These are phyloP conservation scores for Allolobophora icterica DNA, from an alignment of 2,888 invertebrate genomes.

Conservation along the genomic window DNA sequence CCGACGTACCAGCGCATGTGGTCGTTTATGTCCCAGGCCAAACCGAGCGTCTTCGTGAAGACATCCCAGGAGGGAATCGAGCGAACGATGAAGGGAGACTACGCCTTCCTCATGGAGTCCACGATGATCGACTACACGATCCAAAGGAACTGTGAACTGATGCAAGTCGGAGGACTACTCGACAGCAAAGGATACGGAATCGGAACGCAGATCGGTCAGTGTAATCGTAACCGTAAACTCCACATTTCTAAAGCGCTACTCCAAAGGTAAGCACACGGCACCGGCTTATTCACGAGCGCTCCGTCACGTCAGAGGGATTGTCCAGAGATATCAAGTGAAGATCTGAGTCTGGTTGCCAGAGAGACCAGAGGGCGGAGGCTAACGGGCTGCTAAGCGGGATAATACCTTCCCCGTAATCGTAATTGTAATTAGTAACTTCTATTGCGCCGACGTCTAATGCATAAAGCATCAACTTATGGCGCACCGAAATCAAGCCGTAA, in stretches of 20 bases:
- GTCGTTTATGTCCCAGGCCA: conserved; percentile 86
- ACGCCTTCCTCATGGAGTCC: conserved; percentile 68
- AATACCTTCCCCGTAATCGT: no score
- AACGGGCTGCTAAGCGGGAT: no score
- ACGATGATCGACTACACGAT: conserved; percentile 67
- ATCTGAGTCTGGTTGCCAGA: no score
- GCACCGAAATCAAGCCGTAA: no score
- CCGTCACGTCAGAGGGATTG: no score
- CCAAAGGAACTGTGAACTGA: conserved; percentile 77
- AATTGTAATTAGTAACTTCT: no score
- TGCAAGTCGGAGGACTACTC: conserved; percentile 86
- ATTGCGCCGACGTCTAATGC: no score
- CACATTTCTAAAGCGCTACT: background rate
- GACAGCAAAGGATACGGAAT: conserved; percentile 96
- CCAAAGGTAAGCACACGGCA: no score
- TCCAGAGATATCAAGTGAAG: no score
- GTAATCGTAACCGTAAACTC: background rate
- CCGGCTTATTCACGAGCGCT: no score
- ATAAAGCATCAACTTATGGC: no score
- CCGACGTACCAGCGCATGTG: conserved; percentile 93
- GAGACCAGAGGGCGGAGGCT: no score
- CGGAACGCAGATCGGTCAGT: conserved; percentile 77
- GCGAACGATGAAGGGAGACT: conserved; percentile 61
- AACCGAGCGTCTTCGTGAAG: conserved; percentile 79
- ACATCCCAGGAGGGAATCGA: conserved; percentile 69